Evolutionary conservation across 2,797 vertebrate species (phyloP).

Genomic region (Molossus molossus): DNA sequence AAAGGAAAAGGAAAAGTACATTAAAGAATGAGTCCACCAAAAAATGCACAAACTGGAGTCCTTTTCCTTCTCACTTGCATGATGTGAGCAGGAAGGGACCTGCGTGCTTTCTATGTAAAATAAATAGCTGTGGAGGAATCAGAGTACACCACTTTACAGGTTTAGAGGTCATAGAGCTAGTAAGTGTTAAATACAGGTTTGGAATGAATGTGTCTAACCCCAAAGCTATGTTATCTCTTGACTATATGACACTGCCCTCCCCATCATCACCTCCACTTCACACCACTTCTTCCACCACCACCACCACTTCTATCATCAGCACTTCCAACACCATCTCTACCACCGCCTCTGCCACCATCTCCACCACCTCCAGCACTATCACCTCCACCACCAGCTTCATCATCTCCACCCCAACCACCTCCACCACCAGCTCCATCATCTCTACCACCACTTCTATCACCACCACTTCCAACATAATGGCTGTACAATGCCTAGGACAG

Average conservation of each 20-base stretch:
- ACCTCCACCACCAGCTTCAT: not conserved
- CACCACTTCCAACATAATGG: not conserved
- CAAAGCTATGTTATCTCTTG: not conserved
- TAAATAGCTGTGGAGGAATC: not conserved
- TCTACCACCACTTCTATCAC: no score
- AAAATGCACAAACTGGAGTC: not conserved
- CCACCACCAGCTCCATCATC: not conserved
- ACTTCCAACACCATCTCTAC: no score
- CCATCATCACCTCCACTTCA: not conserved
- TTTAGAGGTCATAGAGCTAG: not conserved
- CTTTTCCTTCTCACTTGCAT: not conserved
- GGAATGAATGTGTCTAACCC: not conserved
- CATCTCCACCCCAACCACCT: not conserved
- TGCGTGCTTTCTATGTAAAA: not conserved
- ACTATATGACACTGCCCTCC: not conserved
- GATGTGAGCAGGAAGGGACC: not conserved
- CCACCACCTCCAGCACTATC: no score
- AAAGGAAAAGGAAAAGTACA: not conserved
- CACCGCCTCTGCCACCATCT: not conserved
- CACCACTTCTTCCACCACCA: no score
- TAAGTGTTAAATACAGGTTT: not conserved
- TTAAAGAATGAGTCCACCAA: not conserved
- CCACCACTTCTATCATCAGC: not conserved
- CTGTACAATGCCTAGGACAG: not conserved
- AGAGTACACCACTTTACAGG: not conserved